These are phyloP conservation scores for Pristionchus maxplancki DNA, from an alignment of 2,888 invertebrate genomes.

Conservation along the genomic window DNA sequence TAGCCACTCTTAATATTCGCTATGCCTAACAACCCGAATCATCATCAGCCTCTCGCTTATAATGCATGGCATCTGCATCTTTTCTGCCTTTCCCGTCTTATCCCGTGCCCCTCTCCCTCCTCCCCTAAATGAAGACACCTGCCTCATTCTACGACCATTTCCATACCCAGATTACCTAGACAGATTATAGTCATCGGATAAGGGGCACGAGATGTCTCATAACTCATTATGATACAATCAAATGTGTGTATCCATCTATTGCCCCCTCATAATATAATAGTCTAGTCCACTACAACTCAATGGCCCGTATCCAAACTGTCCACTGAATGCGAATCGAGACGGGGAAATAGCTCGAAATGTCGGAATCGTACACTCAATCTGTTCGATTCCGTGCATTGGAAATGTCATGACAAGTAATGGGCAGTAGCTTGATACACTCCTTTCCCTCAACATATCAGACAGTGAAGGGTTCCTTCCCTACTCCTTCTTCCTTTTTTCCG, in stretches of 20 bases:
- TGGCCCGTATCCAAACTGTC: not conserved
- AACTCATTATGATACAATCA: conserved; percentile 18
- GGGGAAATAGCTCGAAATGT: not conserved
- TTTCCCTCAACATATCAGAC: not conserved
- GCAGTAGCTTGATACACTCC: not conserved
- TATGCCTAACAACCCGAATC: conserved; percentile 43
- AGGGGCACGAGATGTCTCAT: not conserved
- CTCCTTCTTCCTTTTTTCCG: not conserved
- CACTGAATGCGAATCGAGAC: not conserved
- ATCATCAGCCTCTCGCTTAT: conserved; percentile 43
- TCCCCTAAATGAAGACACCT: conserved; percentile 27
- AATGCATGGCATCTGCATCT: conserved; percentile 39
- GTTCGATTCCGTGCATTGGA: not conserved
- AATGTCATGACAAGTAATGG: not conserved
- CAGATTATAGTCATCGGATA: conserved; percentile 2
- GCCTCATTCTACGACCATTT: not conserved
- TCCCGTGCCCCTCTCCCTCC: not conserved
- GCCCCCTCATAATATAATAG: not conserved
- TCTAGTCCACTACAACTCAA: not conserved
- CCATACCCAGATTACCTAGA: conserved; percentile 35
- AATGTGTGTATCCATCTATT: not conserved
- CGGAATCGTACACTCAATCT: conserved; percentile 29
- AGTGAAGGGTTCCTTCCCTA: not conserved
- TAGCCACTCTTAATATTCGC: conserved; percentile 33
- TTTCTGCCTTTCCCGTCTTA: not conserved